phyloP scores from a whole-genome alignment of 35 echinoderm and acorn worm genomes.

The Stichopus chloronotus region DNA sequence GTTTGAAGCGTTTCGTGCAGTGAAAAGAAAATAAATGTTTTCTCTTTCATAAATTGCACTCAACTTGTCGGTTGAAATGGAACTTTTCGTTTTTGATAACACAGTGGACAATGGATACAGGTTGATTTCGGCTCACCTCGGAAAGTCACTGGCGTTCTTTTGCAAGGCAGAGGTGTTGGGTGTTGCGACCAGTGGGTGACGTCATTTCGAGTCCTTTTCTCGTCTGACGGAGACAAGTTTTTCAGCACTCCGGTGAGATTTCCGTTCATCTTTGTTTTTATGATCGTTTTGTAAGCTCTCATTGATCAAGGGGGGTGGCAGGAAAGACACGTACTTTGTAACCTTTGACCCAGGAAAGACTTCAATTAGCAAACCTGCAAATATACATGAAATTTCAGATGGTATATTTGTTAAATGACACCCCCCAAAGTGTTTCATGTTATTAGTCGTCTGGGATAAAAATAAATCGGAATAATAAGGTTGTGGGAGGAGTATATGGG shows the following conservation, averaged over 20 bases:
- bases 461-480: too few relatives aligned
- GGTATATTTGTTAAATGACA: too few relatives aligned
- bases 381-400: too few relatives aligned
- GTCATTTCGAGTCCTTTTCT: conserved; percentile 32
- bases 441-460: too few relatives aligned
- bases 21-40: not conserved
- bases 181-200: conserved; percentile 57
- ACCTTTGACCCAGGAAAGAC: too few relatives aligned
- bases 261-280: not conserved
- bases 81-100: not conserved
- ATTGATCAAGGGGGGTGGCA: too few relatives aligned
- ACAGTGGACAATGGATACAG: conserved; percentile 52
- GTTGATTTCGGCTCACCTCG: conserved; percentile 44
- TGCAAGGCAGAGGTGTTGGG: conserved; percentile 33
- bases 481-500: too few relatives aligned
- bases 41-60: too few relatives aligned
- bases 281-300: too few relatives aligned
- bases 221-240: not conserved
- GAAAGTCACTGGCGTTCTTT: conserved; percentile 35
- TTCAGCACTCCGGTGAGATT: conserved; percentile 31
- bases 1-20: not conserved
- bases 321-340: too few relatives aligned
- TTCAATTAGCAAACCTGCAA: too few relatives aligned
- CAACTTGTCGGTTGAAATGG: not conserved
- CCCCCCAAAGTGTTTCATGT: too few relatives aligned